These are phyloP conservation scores for Drosophila barbarae DNA, from an alignment of 2,888 invertebrate species.

Conservation along the genomic window DNA sequence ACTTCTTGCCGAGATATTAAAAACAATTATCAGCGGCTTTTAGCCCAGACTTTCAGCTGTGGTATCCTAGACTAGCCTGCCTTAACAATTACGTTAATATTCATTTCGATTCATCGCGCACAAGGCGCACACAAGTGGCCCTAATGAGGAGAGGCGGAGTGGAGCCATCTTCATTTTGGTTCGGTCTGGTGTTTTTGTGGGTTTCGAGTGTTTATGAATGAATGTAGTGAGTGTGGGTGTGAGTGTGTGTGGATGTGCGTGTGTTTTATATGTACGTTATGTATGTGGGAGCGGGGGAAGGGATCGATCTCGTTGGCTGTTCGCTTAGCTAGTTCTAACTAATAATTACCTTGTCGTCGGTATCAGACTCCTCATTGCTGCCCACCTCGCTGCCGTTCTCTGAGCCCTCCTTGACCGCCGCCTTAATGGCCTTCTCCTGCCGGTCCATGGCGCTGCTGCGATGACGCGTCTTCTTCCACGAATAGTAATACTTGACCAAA, in stretches of 20 bases:
- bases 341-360: slow-evolving; percentile 90
- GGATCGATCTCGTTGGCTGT: slow-evolving; percentile 27
- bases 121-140: slow-evolving; percentile 1
- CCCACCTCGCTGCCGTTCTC: slow-evolving; percentile 91
- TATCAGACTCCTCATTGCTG: slow-evolving; percentile 92
- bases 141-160: slow-evolving; percentile 24
- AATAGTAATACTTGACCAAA: slow-evolving; percentile 98
- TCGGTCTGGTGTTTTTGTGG: slow-evolving; percentile 9
- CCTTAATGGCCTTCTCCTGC: slow-evolving; percentile 82
- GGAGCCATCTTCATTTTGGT: slow-evolving; percentile 9
- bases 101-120: neutral
- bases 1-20: neutral
- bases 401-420: slow-evolving; percentile 82
- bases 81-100: slow-evolving; percentile 4
- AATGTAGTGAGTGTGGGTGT: neutral
- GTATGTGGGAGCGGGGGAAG: slow-evolving; percentile 10
- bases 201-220: slow-evolving; percentile 17
- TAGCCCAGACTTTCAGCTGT: slow-evolving; percentile 1
- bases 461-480: slow-evolving; percentile 97
- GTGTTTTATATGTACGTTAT: slow-evolving; percentile 4
- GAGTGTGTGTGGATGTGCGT: slow-evolving; percentile 1
- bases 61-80: slow-evolving; percentile 6
- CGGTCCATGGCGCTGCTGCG: slow-evolving; percentile 96
- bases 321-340: slow-evolving; percentile 50
- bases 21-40: neutral